Evolutionary conservation across 2,113 vertebrate genomes (phyloP), one percentile per base, ranked within the genome.

Genomic region (Dunckerocampus dactyliophorus): DNA sequence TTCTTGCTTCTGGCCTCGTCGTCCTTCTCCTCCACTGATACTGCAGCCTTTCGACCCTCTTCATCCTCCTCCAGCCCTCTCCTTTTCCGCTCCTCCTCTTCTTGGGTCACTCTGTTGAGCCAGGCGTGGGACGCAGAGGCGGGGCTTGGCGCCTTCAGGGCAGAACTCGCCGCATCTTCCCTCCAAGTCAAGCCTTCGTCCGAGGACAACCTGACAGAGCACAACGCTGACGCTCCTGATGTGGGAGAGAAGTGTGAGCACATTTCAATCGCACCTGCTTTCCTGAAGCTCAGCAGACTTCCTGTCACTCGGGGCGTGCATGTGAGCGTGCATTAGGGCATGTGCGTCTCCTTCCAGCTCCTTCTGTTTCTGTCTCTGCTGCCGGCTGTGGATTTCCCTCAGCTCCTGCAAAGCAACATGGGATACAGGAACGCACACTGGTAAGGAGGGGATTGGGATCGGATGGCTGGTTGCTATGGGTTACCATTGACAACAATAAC

Each of bases 301-400:
- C 34, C 78, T 77, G 59, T 89, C 85, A 2, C 24, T 56, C 0
- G 77, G 67, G 10, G 67, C 76, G 67, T 78, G 79, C 34, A 66
- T 67, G 68, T 76, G 83, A 49, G 84, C 8, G 24, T 72, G 82
- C 49, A 71, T 69, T 47, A 69, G 72, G 22, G 71, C 45, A 66
- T 82, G 82, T 7, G 62, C 8, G 62, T 89, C 83, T 45, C 73
- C 86, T 10, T 90, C 88, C 63, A 87, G n/a, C 22, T 87, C 88
- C 74, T 92, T 95, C 69, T 96, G 96, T 69, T 93, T 97, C 83
- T 95, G 93, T 45, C 95, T 86, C 67, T 98, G 95, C 81, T 98
- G 95, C 50, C 93, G 94, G 79, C 79, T 93, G 74, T 97, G 95
- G 77, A 95, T 96, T 87, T 98, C 97, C 81, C 95, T 89, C 76